Conservation (phyloP, 2,113 vertebrate genomes). For the Progne subis region DNA sequence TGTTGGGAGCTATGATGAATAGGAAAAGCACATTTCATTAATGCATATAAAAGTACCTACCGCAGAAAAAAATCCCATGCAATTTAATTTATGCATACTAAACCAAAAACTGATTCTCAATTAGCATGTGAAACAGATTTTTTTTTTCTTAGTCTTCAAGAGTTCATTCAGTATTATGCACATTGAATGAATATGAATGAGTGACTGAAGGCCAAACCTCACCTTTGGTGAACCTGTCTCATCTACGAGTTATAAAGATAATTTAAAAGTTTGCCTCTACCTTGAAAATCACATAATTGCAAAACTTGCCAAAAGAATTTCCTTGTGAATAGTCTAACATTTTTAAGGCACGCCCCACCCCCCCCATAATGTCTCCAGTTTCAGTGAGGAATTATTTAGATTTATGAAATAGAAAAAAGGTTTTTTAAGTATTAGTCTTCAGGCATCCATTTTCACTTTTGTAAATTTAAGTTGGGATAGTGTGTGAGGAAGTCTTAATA, state of each 20-base stretch:
- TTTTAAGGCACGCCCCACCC: not conserved
- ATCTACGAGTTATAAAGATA: not conserved
- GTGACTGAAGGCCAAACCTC: not conserved
- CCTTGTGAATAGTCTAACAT: not conserved
- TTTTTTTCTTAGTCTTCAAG: not conserved
- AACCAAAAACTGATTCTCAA: not conserved
- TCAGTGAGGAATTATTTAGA: not conserved
- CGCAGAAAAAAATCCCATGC: not conserved
- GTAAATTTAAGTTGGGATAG: not conserved
- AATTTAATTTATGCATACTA: not conserved
- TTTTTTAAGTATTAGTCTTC: not conserved
- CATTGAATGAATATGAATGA: not conserved
- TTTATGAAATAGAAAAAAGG: not conserved
- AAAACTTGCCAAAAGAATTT: not conserved
- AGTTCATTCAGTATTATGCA: not conserved
- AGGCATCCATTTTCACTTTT: not conserved
- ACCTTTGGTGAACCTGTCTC: not conserved
- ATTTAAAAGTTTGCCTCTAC: not conserved
- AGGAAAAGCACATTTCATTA: not conserved
- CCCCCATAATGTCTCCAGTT: not conserved
- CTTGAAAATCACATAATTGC: not conserved
- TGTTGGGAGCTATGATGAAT: not conserved
- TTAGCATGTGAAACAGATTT: not conserved
- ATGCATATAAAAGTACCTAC: not conserved
- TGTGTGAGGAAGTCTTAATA: not conserved